A percentile compares a stretch with the other conserved stretches of the same genome.
Evolutionary conservation across 2,888 invertebrate genomes (phyloP).

Genomic region (Neoitamus cyanurus): DNA sequence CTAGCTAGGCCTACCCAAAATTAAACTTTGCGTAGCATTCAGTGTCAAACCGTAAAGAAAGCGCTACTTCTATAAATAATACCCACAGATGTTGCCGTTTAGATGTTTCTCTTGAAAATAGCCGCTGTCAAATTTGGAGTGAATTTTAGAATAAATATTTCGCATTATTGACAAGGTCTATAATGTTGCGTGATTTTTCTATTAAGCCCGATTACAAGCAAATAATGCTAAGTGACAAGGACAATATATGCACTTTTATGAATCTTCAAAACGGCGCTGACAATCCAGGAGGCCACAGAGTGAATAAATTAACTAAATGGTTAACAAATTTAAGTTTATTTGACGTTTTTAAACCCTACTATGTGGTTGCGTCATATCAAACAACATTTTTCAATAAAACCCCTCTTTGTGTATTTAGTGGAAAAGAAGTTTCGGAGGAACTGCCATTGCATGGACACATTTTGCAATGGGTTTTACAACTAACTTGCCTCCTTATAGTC

Average conservation of each 20-base stretch:
- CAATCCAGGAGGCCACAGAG: background rate
- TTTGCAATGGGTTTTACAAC: conserved; percentile 45
- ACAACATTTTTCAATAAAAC: conserved; percentile 14
- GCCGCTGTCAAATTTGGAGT: background rate
- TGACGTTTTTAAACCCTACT: conserved; percentile 40
- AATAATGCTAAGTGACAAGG: background rate
- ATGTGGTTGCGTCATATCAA: conserved; percentile 45
- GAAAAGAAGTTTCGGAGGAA: background rate
- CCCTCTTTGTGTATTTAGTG: background rate
- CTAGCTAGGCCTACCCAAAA: background rate
- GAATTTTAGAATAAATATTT: background rate
- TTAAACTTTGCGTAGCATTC: background rate
- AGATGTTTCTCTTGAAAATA: background rate
- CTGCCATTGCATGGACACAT: background rate
- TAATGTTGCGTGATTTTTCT: background rate
- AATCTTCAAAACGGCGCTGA: background rate
- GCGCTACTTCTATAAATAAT: background rate
- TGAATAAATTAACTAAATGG: conserved; percentile 19
- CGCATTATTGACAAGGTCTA: background rate
- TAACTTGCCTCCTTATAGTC: conserved; percentile 46
- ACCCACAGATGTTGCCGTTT: background rate
- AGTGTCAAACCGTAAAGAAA: background rate
- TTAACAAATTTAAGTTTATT: conserved; percentile 19
- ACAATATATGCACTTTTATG: background rate
- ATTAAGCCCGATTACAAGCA: background rate